phyloP scores from a whole-genome alignment of 2,113 vertebrate genomes.

The Colaptes auratus region DNA sequence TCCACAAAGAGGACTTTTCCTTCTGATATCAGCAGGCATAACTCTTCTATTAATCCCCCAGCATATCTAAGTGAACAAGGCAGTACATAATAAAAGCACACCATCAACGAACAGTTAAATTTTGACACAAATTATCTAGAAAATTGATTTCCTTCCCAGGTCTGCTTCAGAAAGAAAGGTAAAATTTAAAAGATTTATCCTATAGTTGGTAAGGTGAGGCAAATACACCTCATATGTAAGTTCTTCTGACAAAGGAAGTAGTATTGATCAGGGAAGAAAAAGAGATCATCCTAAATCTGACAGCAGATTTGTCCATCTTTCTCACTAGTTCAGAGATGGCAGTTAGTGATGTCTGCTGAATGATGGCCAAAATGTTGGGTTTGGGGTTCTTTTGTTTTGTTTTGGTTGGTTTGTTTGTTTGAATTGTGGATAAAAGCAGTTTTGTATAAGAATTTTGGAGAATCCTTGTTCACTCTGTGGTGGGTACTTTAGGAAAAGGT shows the following conservation, averaged over 20 bases:
- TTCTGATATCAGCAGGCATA: not conserved
- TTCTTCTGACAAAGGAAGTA: not conserved
- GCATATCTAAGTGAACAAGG: not conserved
- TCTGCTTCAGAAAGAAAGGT: not conserved
- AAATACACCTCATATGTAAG: not conserved
- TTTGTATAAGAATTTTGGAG: not conserved
- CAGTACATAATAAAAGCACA: not conserved
- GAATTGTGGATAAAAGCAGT: not conserved
- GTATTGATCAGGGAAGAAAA: not conserved
- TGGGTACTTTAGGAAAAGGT: not conserved
- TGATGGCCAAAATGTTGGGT: not conserved
- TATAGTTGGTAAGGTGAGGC: not conserved
- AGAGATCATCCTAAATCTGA: not conserved
- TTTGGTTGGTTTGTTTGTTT: not conserved
- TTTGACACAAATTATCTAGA: not conserved
- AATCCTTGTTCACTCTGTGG: not conserved
- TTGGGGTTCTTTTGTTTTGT: too few species aligned
- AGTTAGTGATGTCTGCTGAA: not conserved
- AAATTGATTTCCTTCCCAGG: not conserved
- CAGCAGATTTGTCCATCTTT: not conserved
- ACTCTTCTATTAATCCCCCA: not conserved
- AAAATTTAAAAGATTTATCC: not conserved
- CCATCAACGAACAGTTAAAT: not conserved
- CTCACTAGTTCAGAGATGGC: not conserved
- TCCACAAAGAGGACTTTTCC: not conserved